Base-by-base conservation (phyloP, 2,113 vertebrate species). In the Erinaceus europaeus region DNA sequence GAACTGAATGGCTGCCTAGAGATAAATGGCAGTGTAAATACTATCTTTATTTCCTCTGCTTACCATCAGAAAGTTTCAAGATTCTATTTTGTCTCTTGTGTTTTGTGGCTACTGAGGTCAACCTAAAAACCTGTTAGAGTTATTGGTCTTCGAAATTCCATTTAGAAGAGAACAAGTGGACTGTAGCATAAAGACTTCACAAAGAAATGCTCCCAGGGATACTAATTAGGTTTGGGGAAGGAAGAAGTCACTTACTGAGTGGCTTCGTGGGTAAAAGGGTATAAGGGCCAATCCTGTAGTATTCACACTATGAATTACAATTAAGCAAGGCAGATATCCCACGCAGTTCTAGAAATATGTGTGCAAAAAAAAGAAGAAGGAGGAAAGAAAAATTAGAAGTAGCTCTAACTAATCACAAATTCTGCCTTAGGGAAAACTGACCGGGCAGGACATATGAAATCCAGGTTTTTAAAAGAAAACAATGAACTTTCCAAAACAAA, bases 401-500 rank as follows among this genome's bases (percentile, higher is more conserved):
- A 73, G 4, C 74, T 44, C 44, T 52, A 89, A 73, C 21, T 42
- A 21, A 65, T 44, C 6, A 12, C 25, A 68, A 62, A 34, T 21
- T 9, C 44, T 84, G 25, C 53, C 57, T 81, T 48, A 40, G 18
- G 18, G 32, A 88, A 85, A 67, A 59, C 5, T 25, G 29, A 57
- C 25, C 55, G 77, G 52, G 42, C 17, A 48, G 1, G 18, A 15
- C 20, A 23, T 40, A 27, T 32, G 62, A 88, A 75, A 67, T 50
- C 5, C 13, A 86, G 32, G 46, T 64, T 74, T 88, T 69, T 59
- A 53, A 74, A 87, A 53, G 5, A 67, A 50, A 27, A 57, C 1
- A 34, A 40, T 40, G 36, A 91, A 62, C 44, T 90, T 25, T 61
- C 42, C 34, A 82, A 75, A 90, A 82, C 32, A 59, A 78, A 71